These are phyloP conservation scores for Ophiothrix spiculata DNA, from an alignment of 35 echinoderm and acorn worm genomes.

Conservation along the genomic window DNA sequence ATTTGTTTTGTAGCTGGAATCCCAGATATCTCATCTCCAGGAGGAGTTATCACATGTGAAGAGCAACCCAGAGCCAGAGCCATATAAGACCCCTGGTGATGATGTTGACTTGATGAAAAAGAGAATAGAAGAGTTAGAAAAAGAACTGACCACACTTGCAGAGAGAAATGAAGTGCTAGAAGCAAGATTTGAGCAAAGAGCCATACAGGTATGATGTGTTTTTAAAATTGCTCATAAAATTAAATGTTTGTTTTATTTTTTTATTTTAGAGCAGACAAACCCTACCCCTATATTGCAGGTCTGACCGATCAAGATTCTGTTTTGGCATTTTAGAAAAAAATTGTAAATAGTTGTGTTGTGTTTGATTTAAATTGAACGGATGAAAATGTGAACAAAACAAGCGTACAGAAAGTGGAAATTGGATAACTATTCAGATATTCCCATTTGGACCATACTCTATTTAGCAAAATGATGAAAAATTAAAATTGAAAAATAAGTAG, in stretches of 20 bases:
- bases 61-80: not conserved
- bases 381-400: not conserved
- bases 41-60: constrained; percentile 31
- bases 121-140: constrained; percentile 58
- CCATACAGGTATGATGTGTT: constrained; percentile 57
- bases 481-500: no score
- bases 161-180: constrained; percentile 75
- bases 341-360: no score
- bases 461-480: no score
- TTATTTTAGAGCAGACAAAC: no score
- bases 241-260: no score
- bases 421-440: no score
- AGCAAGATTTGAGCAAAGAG: constrained; percentile 64
- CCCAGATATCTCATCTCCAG: constrained; percentile 29
- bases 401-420: not conserved
- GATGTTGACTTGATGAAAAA: constrained; percentile 69
- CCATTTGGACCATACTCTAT: no score
- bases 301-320: no score
- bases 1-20: constrained; percentile 29
- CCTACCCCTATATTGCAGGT: no score
- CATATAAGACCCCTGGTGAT: not conserved
- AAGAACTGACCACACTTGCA: constrained; percentile 45
- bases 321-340: no score
- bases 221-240: no score
- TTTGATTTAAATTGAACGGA: not conserved